phyloP scores from a whole-genome alignment of 2,888 invertebrate genomes.

The Conistra vaccinii region DNA sequence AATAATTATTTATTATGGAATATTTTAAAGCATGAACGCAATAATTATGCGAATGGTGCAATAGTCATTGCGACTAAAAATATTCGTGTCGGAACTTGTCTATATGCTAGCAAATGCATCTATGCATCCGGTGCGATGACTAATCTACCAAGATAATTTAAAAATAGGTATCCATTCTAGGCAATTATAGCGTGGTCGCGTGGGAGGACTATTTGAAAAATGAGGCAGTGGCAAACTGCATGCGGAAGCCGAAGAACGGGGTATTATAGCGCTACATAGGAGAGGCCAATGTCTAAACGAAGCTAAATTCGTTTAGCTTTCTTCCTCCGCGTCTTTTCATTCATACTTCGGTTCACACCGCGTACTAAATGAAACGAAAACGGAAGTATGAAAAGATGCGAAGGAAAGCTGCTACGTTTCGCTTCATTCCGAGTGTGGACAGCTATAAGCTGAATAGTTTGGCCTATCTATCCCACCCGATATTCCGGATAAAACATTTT shows the following conservation, averaged over 20 bases:
- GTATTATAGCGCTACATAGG: not conserved
- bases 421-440: too few relatives aligned
- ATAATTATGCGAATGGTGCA: conserved; percentile 46
- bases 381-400: too few relatives aligned
- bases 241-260: not conserved
- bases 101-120: conserved; percentile 12
- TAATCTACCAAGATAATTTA: conserved; percentile 22
- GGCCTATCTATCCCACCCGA: too few relatives aligned
- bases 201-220: not conserved
- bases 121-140: not conserved
- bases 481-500: too few relatives aligned
- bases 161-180: conserved; percentile 2
- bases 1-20: not conserved
- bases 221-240: not conserved
- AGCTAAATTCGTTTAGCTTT: too few relatives aligned
- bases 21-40: conserved; percentile 25
- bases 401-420: too few relatives aligned
- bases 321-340: too few relatives aligned
- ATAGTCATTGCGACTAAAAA: conserved; percentile 18
- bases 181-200: not conserved
- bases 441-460: too few relatives aligned
- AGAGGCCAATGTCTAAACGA: too few relatives aligned
- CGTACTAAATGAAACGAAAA: too few relatives aligned
- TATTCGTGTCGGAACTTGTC: conserved; percentile 28
- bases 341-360: too few relatives aligned